Evolutionary conservation across 2,888 invertebrate genomes (phyloP), one percentile per base, ranked within the genome.

Genomic region (Tenthredo distinguenda): DNA sequence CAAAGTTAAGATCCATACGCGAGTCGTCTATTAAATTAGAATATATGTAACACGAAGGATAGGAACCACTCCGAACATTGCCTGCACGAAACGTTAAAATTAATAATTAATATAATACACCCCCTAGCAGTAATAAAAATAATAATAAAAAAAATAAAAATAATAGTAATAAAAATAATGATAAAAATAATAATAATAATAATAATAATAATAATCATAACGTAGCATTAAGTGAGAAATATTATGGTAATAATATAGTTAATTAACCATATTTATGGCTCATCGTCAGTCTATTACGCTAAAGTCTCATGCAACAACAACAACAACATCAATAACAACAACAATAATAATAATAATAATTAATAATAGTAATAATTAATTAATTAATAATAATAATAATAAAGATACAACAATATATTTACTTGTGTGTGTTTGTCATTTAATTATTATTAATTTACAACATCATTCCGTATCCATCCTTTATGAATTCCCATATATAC

Each of bases 361-460:
- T 89, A 89, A 91, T 58, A 1, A 21, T 50, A 58, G 7, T 58
- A 21, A 58, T 62, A 62, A 62, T 62, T 21, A 62, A 91, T 91
- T 86, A 88, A 92, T 91, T 43, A 40, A 68, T 47, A 40, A 65
- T 43, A 79, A 91, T 90, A 91, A 91, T 87, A 87, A 90, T 89
- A 89, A 92, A 89, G 91, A 91, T 91, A 92, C 91, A 92, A 92
- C 92, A 91, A 91, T 92, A 91, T 92, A 90, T 92, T 92, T 91
- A 90, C 90, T 91, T 90, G 89, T 89, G 89, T 88, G 85, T 83
- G 84, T 68, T 88, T 87, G 87, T 88, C 87, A 43, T 79, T 85
- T 85, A 65, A 68, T 85, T 68, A 34, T 65, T 43, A 37, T 43
- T 77, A 50, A 58, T 47, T 79, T 15, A 85, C 72, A 68, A 84